Conservation (phyloP, 2,888 invertebrate species). For the Anoplius nigerrimus region DNA sequence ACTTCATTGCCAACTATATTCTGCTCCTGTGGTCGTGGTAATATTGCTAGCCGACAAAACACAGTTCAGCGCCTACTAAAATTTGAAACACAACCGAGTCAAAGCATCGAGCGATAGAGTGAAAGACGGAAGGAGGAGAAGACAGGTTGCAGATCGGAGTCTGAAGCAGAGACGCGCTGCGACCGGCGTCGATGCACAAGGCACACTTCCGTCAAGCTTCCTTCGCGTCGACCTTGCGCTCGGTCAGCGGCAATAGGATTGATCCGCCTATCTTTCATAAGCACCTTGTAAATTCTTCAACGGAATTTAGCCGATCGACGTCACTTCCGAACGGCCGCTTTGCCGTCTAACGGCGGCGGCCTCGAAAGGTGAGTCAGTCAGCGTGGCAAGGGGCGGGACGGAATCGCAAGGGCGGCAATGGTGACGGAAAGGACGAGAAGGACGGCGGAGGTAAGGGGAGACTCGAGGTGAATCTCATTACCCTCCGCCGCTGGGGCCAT, state of each 20-base stretch:
- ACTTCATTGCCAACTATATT: too few species aligned
- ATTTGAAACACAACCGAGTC: too few species aligned
- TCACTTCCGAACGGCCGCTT: constrained; percentile 55
- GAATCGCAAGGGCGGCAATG: not conserved
- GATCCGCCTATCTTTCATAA: constrained; percentile 36
- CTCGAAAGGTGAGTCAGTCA: not conserved
- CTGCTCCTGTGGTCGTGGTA: too few species aligned
- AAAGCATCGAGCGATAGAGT: too few species aligned
- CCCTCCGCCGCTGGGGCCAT: constrained; percentile 60
- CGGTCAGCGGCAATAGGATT: constrained; percentile 45
- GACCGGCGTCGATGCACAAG: too few species aligned
- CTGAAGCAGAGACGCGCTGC: too few species aligned
- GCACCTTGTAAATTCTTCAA: constrained; percentile 38
- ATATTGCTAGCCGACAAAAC: too few species aligned
- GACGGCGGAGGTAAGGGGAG: constrained; percentile 28
- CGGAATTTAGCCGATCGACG: constrained; percentile 64
- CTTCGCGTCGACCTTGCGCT: constrained; percentile 22
- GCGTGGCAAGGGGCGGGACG: constrained; percentile 33
- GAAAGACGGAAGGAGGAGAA: too few species aligned
- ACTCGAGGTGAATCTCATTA: constrained; percentile 65
- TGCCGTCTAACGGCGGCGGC: too few species aligned
- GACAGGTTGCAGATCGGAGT: too few species aligned
- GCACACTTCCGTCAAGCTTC: too few species aligned
- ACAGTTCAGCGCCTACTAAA: too few species aligned
- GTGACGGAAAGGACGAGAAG: not conserved